Percentiles rank a stretch among this genome's conserved stretches.
phyloP scores from a whole-genome alignment of 2,797 vertebrate genomes.

The Mormyrops attenuatus region DNA sequence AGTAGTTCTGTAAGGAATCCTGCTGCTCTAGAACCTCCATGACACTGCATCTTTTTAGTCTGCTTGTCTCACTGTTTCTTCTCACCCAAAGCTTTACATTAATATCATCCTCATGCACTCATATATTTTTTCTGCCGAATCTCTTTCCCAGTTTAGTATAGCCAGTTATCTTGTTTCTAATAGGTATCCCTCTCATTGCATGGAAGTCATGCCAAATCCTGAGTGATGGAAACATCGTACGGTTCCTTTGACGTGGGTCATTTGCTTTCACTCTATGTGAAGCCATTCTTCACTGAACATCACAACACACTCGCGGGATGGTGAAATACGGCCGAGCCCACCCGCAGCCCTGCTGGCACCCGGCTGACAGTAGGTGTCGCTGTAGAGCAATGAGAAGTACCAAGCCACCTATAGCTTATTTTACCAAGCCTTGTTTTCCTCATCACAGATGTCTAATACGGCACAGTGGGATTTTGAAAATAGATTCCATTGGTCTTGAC shows the following conservation, averaged over 20 bases:
- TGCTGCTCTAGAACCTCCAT: background rate
- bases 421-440: background rate
- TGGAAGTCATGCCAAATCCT: background rate
- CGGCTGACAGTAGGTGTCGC: background rate
- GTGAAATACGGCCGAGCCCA: background rate
- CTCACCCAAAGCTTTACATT: background rate
- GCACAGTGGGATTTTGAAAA: slow-evolving; percentile 2
- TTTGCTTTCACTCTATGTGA: background rate
- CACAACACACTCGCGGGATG: background rate
- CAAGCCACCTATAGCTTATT: background rate
- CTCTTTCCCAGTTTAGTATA: background rate
- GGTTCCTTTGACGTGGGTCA: background rate
- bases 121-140: background rate
- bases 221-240: background rate
- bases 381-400: background rate
- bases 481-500: background rate
- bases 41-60: background rate
- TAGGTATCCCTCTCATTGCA: background rate
- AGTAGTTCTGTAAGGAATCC: background rate
- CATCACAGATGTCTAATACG: background rate
- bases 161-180: background rate
- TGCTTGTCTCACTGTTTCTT: background rate
- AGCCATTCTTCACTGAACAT: background rate
- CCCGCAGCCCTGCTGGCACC: background rate
- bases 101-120: background rate